Evolutionary conservation across 1,140 invertebrate genomes (phyloP), one percentile per base, ranked within the genome.

Genomic region (Drosophila miranda): DNA sequence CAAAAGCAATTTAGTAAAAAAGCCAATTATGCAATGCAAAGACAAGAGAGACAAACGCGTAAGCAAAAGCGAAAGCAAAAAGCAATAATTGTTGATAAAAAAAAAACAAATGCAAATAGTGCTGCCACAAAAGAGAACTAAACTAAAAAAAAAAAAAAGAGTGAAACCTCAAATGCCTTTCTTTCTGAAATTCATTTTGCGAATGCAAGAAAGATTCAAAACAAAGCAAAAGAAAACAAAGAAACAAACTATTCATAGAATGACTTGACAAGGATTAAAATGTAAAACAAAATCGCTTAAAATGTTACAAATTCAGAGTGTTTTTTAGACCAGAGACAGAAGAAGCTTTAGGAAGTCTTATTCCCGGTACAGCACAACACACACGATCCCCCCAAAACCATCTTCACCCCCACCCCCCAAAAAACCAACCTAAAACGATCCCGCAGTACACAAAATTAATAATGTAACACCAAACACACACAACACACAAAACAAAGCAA

Each of bases 11-110:
- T 69, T 46, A 16, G 45, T 38, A 38, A 38, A 38, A 30, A 38
- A 41, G 56, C 41, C 56, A 59, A 52, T 64, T 52, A 60, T 70
- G 71, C 58, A 77, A 70, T 59, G 23, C 28, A 57, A 61, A 67
- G 45, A 56, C 46, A 56, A 60, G 34, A 52, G 50, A 34, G 43
- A 53, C 64, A 58, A 51, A 64, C 43, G 34, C 34, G 34, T 16
- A 44, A 16, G 60, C 26, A 30, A 30, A 61, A 41, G 45, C 11
- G 16, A 59, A 26, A 45, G 45, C 11, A 21, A 59, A 26, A 45
- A 51, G 45, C 41, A 53, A 57, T 43, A 58, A 59, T 49, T 34
- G 49, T 49, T 38, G 45, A 42, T 16, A 50, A 51, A 48, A 49
- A 56, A 72, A 38, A 30, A 44, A 38, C n/a, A 46, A 46, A 38